Conservation (phyloP, 2,113 vertebrate species). For the Psittacara wagleri region DNA sequence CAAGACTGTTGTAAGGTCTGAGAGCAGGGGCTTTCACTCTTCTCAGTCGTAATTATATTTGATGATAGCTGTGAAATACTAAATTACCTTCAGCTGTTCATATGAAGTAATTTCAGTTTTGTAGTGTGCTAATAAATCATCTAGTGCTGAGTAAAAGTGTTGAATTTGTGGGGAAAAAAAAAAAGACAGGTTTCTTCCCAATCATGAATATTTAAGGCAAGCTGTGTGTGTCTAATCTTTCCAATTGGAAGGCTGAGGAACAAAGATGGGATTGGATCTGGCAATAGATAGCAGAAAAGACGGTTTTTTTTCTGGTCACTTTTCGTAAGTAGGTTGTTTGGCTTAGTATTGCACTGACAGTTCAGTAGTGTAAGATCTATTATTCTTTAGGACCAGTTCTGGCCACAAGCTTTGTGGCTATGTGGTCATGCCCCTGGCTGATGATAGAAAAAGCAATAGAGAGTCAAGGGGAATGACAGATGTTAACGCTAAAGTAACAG, state of each 20-base stretch:
- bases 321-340: background rate
- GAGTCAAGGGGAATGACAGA: background rate
- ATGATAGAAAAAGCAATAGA: background rate
- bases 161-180: background rate
- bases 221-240: background rate
- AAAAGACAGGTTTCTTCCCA: background rate
- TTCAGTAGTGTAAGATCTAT: background rate
- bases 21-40: background rate
- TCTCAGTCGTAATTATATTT: background rate
- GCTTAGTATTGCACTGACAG: background rate
- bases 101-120: background rate
- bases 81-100: background rate
- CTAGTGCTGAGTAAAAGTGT: background rate
- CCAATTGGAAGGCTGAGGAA: background rate
- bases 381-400: background rate
- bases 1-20: background rate
- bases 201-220: conserved; percentile 1
- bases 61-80: background rate
- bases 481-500: background rate
- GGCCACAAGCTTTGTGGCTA: background rate
- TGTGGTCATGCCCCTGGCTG: background rate
- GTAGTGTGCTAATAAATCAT: background rate
- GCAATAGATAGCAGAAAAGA: background rate
- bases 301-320: background rate
- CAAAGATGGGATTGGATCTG: background rate